Percentiles rank a stretch among this genome's conserved stretches.
Evolutionary conservation across 1,140 invertebrate species (phyloP).

Genomic region (Orussus abietinus): DNA sequence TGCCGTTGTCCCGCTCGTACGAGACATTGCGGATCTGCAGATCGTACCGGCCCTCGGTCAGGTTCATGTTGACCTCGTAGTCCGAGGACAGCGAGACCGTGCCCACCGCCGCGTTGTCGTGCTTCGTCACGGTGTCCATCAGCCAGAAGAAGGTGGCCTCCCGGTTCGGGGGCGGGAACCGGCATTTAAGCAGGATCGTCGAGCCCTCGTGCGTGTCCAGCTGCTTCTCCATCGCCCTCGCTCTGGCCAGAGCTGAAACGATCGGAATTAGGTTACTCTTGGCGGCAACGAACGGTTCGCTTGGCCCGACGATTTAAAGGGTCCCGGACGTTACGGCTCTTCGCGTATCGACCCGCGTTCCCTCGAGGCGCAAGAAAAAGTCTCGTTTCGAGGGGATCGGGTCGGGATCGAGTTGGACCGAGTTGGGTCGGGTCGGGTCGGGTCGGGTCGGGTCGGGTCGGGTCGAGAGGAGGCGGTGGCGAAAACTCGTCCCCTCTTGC

Average conservation of each 20-base stretch:
- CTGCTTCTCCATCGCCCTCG: slow-evolving; percentile 41
- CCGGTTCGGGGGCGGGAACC: slow-evolving; percentile 36
- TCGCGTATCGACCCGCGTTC: no score
- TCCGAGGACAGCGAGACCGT: slow-evolving; percentile 39
- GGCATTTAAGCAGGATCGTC: slow-evolving; percentile 43
- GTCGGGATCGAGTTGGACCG: no score
- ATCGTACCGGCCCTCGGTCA: slow-evolving; percentile 80
- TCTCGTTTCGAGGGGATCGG: no score
- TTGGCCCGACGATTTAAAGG: no score
- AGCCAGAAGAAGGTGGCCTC: slow-evolving; percentile 49
- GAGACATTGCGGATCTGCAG: slow-evolving; percentile 80
- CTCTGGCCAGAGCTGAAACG: slow-evolving; percentile 36
- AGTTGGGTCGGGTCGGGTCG: no score
- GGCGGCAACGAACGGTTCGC: no score
- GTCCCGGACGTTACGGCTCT: no score
- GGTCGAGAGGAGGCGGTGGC: no score
- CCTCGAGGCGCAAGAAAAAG: no score
- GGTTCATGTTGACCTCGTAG: slow-evolving; percentile 50
- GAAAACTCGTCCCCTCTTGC: no score
- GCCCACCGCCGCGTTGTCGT: slow-evolving; percentile 49
- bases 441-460: no score
- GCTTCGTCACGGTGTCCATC: slow-evolving; percentile 44
- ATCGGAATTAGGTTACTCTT: no score
- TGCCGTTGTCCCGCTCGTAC: slow-evolving; percentile 86
- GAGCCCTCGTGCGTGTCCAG: slow-evolving; percentile 51